Evolutionary conservation across 1,140 invertebrate species (phyloP), one percentile per base, ranked within the genome.

Genomic region (Ceratina australensis): DNA sequence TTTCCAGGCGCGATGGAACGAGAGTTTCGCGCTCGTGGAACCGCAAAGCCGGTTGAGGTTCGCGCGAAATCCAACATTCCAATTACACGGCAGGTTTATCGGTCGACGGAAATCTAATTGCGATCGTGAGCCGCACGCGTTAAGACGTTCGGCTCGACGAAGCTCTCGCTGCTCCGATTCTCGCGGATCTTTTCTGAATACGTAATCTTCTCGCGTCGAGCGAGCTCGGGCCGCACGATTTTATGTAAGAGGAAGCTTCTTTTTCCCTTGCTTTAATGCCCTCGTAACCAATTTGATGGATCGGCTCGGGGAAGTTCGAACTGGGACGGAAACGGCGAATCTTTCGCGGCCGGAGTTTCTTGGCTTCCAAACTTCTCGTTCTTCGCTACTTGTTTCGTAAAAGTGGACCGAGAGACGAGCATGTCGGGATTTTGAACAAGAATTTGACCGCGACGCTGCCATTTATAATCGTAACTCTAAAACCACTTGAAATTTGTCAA

Each of bases 91-190:
- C 60, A 54, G 60, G 64, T 66, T 81, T 64, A 76, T 71, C 61
- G 47, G n/a, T 42, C 4, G 65, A 68, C 69, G 77, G 77, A 65
- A 83, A 74, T 77, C 80, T 83, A 84, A 84, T 83, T 80, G 82
- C 81, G 72, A 77, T 72, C 63, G n/a, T 60, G 77, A 26, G 54
- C 24, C 0, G 26, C 49, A 4, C 10, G 0, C 61, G 33, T 26
- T 42, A 22, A 42, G 72, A 74, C 42, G 65, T 42, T 26, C 16
- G 7, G 52, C n/a, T 24, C 64, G 18, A 68, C 5, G 10, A 42
- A 78, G n/a, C n/a, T n/a, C 18, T 24, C 7, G 5, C n/a, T 18
- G 0, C 28, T 5, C n/a, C 33, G 33, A 42, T 42, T 42, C 33
- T 42, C n/a, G 33, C 33, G 33, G 33, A 42, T 42, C 33, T 42